These are phyloP conservation scores for Drosophila saltans DNA, from an alignment of 1,140 invertebrate species.

Conservation along the genomic window DNA sequence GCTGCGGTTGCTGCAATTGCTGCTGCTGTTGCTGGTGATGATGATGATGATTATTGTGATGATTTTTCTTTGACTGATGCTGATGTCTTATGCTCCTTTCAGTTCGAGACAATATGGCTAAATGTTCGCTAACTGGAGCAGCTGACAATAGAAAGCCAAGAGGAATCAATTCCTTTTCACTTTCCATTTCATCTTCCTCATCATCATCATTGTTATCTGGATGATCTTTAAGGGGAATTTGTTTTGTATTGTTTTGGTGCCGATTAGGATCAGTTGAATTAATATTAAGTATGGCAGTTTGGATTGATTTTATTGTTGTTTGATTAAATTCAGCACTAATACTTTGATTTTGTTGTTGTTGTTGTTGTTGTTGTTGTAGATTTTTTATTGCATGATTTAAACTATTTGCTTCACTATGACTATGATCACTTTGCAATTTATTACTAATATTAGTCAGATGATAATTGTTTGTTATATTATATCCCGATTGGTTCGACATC, in stretches of 20 bases:
- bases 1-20: conserved; percentile 47
- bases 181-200: background rate
- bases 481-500: conserved; percentile 39
- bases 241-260: conserved; percentile 3
- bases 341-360: conserved; percentile 67
- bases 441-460: conserved; percentile 61
- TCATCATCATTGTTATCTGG: background rate
- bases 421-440: conserved; percentile 76
- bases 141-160: conserved; percentile 64
- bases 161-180: conserved; percentile 27
- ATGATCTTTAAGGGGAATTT: background rate
- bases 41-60: conserved; percentile 32
- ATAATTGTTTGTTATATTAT: conserved; percentile 21
- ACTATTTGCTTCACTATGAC: conserved; percentile 70
- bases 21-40: conserved; percentile 48
- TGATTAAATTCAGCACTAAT: conserved; percentile 78
- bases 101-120: conserved; percentile 76
- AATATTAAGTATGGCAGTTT: conserved; percentile 19
- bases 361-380: conserved; percentile 3
- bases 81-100: conserved; percentile 76
- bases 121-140: conserved; percentile 44
- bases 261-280: conserved; percentile 4
- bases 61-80: conserved; percentile 41
- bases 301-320: conserved; percentile 55
- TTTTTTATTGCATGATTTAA: conserved; percentile 47